phyloP scores from a whole-genome alignment of 2,888 invertebrate species.

The Hylaea fasciaria region DNA sequence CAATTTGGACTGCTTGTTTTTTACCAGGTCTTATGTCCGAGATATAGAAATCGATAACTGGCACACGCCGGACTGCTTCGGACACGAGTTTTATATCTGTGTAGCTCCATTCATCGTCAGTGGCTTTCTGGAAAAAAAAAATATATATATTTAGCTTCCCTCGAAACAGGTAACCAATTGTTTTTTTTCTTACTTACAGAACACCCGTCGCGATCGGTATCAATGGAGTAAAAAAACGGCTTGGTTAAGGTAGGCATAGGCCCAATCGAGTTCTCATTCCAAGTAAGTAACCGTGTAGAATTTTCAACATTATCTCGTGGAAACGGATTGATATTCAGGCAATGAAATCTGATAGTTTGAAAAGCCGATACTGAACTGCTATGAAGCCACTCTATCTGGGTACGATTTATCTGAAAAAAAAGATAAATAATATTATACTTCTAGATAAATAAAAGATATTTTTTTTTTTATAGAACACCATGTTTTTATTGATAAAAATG shows the following conservation, averaged over 20 bases:
- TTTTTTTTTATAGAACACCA: no score
- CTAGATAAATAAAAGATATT: not conserved
- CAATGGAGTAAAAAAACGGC: constrained; percentile 16
- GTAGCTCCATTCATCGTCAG: constrained; percentile 1
- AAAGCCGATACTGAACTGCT: constrained; percentile 14
- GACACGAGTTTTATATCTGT: constrained; percentile 23
- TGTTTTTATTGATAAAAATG: no score
- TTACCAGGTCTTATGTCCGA: constrained; percentile 4
- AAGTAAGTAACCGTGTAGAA: constrained; percentile 17
- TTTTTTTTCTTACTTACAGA: constrained; percentile 15
- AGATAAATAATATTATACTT: not conserved
- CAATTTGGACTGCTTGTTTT: constrained; percentile 12
- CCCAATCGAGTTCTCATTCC: constrained; percentile 28
- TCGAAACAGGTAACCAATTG: no score
- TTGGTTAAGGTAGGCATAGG: constrained; percentile 19
- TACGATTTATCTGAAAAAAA: constrained; percentile 15
- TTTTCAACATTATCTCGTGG: constrained; percentile 13
- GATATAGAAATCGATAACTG: constrained; percentile 19
- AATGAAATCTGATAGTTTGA: constrained; percentile 27
- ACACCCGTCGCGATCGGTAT: constrained; percentile 9
- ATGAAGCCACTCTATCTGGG: constrained; percentile 3
- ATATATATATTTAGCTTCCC: not conserved
- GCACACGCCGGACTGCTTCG: constrained; percentile 7
- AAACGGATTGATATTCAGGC: constrained; percentile 19
- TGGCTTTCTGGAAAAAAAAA: constrained; percentile 15